These are phyloP conservation scores for Euclidia mi DNA, from an alignment of 2,888 invertebrate genomes.

Conservation along the genomic window DNA sequence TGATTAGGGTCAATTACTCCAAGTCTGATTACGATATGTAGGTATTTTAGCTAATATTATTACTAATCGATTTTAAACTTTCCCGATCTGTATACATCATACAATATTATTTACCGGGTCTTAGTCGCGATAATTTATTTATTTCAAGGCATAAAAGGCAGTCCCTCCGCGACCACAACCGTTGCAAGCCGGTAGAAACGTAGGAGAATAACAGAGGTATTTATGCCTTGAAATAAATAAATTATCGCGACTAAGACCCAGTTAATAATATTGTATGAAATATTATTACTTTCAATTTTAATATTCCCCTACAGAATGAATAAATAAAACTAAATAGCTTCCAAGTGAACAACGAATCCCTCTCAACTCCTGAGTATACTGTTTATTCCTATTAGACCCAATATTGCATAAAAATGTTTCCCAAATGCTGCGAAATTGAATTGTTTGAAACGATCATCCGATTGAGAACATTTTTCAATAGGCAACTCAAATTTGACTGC, in stretches of 20 bases:
- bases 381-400: constrained; percentile 34
- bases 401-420: constrained; percentile 37
- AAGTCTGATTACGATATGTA: constrained; percentile 20
- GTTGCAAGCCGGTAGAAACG: too few species aligned
- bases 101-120: too few species aligned
- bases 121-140: too few species aligned
- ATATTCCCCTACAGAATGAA: constrained; percentile 32
- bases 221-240: too few species aligned
- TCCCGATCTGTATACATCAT: too few species aligned
- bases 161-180: too few species aligned
- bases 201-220: too few species aligned
- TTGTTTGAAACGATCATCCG: constrained; percentile 67
- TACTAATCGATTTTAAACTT: too few species aligned
- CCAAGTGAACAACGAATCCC: constrained; percentile 36
- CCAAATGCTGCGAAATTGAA: constrained; percentile 76
- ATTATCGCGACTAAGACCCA: too few species aligned
- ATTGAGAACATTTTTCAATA: constrained; percentile 38
- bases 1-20: constrained; percentile 37
- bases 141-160: too few species aligned
- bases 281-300: constrained; percentile 36
- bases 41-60: constrained; percentile 34
- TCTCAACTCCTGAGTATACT: constrained; percentile 29
- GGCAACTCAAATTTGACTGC: constrained; percentile 55
- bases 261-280: too few species aligned
- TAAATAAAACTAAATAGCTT: constrained; percentile 38